Conservation (phyloP, 2,113 vertebrate species). For the Mirza zaza region DNA sequence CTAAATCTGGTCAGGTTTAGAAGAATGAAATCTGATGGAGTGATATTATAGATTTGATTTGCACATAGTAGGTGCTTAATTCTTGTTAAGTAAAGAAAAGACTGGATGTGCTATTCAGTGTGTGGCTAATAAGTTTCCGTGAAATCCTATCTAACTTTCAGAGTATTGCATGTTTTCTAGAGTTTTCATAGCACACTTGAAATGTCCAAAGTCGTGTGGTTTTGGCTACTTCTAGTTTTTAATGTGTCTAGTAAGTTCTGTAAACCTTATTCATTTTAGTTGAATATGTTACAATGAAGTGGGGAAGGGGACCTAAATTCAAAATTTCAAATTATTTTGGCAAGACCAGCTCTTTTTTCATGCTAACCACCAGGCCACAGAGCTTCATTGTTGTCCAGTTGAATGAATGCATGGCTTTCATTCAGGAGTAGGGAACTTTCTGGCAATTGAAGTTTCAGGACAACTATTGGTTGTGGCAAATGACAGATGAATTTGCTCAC, state of each 20-base stretch:
- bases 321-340: constrained; percentile 68
- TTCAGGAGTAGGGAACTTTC: constrained; percentile 2
- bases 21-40: neutral
- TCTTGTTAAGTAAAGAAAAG: neutral
- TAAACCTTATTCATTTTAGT: neutral
- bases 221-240: neutral
- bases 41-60: neutral
- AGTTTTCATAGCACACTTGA: neutral
- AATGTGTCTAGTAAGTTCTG: constrained; percentile 2
- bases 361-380: constrained; percentile 55
- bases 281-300: constrained; percentile 58
- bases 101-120: neutral
- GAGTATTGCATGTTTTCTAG: neutral
- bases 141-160: neutral
- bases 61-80: neutral
- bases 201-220: constrained; percentile 41
- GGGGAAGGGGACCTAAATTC: neutral
- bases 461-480: constrained; percentile 62
- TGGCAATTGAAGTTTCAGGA: constrained; percentile 57
- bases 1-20: neutral
- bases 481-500: neutral
- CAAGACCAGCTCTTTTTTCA: constrained; percentile 60
- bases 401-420: constrained; percentile 58
- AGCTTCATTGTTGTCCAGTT: constrained; percentile 69
- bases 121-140: neutral